Base-by-base conservation (phyloP, 1,140 invertebrate species). In the Periplaneta americana region DNA sequence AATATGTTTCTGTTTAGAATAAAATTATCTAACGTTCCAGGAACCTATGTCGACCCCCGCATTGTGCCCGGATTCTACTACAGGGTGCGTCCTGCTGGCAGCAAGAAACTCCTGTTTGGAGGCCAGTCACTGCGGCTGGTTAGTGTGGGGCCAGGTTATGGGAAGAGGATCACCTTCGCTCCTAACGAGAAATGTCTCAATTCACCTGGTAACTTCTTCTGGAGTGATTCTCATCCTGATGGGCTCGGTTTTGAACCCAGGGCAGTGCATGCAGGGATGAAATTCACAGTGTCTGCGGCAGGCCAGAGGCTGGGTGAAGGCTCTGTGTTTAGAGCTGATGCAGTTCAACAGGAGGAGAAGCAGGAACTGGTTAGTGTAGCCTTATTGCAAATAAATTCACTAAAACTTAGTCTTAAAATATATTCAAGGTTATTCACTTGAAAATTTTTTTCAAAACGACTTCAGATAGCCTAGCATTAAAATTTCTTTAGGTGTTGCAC, bases 191-290 rank as follows among this genome's bases (percentile, higher is more conserved):
- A 89, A 9, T 91, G 90, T 37, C 86, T 92, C 31, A 93, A 94
- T 83, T 87, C 90, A 33, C 92, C 93, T 80, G 91, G 92, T 83
- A 93, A 94, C 86, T 93, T 91, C 85, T 93, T 96, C 85, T 95
- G 94, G 93, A 94, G 93, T n/a, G 95, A 96, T 87, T 94, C 92
- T 74, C 91, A 93, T 85, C 91, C 93, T 2, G 92, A 94, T 83
- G 94, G 95, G 34, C 89, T 92, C 81, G 94, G 93, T 33, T 92
- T 96, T 85, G 91, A 93, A 84, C 89, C 93, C 0, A 89, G 92
- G 34, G 93, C 93, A 0, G 89, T 95, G 15, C 88, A 90, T 77
- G 89, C 90, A 22, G 91, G 92, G 9, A 92, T 93, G 89, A 91
- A 91, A 83, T 95, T 94, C 86, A 85, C 87, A 33, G 90, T 95